Base-by-base conservation (phyloP, 2,888 invertebrate species). In the Eulithis testata region DNA sequence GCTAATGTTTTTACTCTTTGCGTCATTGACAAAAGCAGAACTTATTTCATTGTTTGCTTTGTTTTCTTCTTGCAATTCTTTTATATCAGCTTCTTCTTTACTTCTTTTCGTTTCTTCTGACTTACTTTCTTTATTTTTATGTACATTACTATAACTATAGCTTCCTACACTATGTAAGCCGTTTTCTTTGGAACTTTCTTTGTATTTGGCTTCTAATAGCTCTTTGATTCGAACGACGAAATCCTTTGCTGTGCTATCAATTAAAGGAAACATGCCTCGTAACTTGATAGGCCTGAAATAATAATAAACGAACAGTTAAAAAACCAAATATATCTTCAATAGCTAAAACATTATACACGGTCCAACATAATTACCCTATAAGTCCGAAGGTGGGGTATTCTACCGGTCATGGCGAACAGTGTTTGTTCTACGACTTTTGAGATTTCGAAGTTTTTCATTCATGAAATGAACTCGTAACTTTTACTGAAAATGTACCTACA, bases 261-360 rank as follows among this genome's bases (percentile, higher is more conserved):
- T 89, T 2, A 93, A 74, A 0, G 90, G 91, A 45, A 91, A 85
- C 93, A 93, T 93, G 36, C 91, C 90, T 63, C 90, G 80, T 0
- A 93, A 74, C 76, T 93, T 93, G 71, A 89, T 92, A 43, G 93
- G 93, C 47, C 93, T 93, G 89, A 12, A 88, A 87, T 54, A 52
- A 54, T 44, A 53, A 43, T 8, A 40, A 53, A 36, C 49, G 5
- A 36, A 44, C 11, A 45, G 11, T 45, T 27, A 21, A 8, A 12
- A 31, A 31, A 31, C 31, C 4, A 31, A 31, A 31, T 31, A 6
- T 31, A n/a, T n/a, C n/a, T n/a, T n/a, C n/a, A n/a, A n/a, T n/a
- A n/a, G n/a, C n/a, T n/a, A n/a, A n/a, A n/a, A n/a, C n/a, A n/a
- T n/a, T n/a, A n/a, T n/a, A n/a, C n/a, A n/a, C n/a, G n/a, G n/a